Evolutionary conservation across 2,888 invertebrate species (phyloP).

Genomic region (Cryptocephalus primarius): DNA sequence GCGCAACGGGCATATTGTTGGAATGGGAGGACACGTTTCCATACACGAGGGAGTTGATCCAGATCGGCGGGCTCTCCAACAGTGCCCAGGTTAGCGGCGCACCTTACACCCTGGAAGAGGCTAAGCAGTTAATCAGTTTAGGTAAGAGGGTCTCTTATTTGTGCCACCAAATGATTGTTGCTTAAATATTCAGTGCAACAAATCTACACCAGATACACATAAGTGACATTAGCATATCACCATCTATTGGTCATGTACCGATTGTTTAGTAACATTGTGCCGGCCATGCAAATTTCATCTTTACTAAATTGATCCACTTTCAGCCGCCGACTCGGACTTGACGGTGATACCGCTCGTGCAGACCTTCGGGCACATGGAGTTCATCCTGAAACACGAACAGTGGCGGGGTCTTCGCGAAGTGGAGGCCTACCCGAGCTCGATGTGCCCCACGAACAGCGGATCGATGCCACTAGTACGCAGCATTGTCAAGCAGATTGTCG

Average conservation of each 20-base stretch:
- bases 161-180: too few species aligned
- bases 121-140: slow-evolving; percentile 51
- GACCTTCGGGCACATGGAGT: slow-evolving; percentile 82
- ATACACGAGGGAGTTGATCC: slow-evolving; percentile 50
- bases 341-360: slow-evolving; percentile 71
- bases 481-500: slow-evolving; percentile 61
- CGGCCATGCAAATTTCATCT: too few species aligned
- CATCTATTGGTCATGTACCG: too few species aligned
- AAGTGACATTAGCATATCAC: neutral
- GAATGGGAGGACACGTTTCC: slow-evolving; percentile 92
- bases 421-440: slow-evolving; percentile 53
- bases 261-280: too few species aligned
- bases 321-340: slow-evolving; percentile 52
- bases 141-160: slow-evolving; percentile 18
- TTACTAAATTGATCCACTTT: neutral
- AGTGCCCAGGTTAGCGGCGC: slow-evolving; percentile 42
- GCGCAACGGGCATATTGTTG: slow-evolving; percentile 69
- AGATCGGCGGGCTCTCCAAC: slow-evolving; percentile 45
- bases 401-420: slow-evolving; percentile 57
- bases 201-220: too few species aligned
- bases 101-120: slow-evolving; percentile 58
- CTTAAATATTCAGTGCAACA: too few species aligned
- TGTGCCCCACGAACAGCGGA: slow-evolving; percentile 59
- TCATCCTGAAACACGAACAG: slow-evolving; percentile 61
- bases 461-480: slow-evolving; percentile 50